Conservation (phyloP, 2,888 invertebrate genomes). For the Drosophila meridionalis region DNA sequence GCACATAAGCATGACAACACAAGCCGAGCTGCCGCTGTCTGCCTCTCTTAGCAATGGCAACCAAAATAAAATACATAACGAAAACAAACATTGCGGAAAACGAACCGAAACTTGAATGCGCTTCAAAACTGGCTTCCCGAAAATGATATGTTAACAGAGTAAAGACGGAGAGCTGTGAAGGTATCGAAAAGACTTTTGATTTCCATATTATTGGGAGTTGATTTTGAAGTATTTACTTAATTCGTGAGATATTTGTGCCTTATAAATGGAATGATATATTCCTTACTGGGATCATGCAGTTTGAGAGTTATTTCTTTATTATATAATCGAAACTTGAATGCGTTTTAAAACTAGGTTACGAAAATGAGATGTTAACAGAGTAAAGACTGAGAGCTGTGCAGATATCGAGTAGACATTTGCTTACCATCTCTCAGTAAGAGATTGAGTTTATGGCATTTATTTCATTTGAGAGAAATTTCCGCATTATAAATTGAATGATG, state of each 20-base stretch:
- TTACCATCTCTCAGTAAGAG: too few relatives aligned
- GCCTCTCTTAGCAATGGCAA: constrained; percentile 21
- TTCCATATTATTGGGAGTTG: neutral
- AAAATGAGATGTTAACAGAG: neutral
- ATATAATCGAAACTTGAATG: constrained; percentile 34
- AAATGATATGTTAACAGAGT: neutral
- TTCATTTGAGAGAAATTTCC: neutral
- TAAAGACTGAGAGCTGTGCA: neutral
- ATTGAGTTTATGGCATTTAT: neutral
- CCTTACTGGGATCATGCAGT: too few relatives aligned
- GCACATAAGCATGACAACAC: constrained; percentile 68
- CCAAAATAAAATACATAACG: constrained; percentile 21
- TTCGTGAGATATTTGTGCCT: too few relatives aligned
- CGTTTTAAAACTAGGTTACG: constrained; percentile 33
- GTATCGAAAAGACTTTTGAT: neutral
- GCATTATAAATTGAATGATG: neutral
- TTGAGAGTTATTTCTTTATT: too few relatives aligned
- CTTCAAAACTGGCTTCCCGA: constrained; percentile 28
- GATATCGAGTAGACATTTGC: neutral
- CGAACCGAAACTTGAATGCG: constrained; percentile 40
- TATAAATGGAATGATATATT: too few relatives aligned
- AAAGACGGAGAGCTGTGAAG: neutral
- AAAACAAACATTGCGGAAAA: constrained; percentile 46
- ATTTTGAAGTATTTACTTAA: too few relatives aligned
- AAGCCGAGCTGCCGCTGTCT: constrained; percentile 18